Conservation (phyloP, 2,797 vertebrate species). For the Thripadectes ignobilis region DNA sequence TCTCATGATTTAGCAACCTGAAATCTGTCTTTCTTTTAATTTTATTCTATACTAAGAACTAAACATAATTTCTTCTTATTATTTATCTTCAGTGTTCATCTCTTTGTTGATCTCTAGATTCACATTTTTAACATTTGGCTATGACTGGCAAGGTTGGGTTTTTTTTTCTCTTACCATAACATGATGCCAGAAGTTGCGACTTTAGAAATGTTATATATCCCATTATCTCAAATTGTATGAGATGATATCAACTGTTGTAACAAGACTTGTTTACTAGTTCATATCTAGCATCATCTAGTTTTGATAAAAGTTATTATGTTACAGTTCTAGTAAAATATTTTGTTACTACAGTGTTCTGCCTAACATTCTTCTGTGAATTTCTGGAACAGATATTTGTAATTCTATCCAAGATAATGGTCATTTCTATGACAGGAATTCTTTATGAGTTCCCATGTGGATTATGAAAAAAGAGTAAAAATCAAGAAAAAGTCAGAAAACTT, state of each 20-base stretch:
- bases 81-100: neutral
- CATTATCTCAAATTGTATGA: neutral
- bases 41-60: neutral
- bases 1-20: neutral
- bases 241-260: neutral
- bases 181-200: neutral
- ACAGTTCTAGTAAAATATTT: neutral
- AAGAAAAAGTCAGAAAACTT: neutral
- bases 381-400: neutral
- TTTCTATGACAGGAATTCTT: neutral
- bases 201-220: neutral
- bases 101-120: neutral
- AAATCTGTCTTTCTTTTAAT: neutral
- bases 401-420: neutral
- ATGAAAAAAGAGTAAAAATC: neutral
- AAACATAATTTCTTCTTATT: neutral
- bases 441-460: neutral
- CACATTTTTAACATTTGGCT: neutral
- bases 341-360: neutral
- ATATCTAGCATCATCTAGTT: neutral
- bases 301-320: neutral
- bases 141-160: accelerated
- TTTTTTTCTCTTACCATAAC: neutral
- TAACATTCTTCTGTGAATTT: neutral
- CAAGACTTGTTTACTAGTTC: neutral